Base-by-base conservation (phyloP, 2,888 invertebrate species). In the Drosophila emarginata region DNA sequence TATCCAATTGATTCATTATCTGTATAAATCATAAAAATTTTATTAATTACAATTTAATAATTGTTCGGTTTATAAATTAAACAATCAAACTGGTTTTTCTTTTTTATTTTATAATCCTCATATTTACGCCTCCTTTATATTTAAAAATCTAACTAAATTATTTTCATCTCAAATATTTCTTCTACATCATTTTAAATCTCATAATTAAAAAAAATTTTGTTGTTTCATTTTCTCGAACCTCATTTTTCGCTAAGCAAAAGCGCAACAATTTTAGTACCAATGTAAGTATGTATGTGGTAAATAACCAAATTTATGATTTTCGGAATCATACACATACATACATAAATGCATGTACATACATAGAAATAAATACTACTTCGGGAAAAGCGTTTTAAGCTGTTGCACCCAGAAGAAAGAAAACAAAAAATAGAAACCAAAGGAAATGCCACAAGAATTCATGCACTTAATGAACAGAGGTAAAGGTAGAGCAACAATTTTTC, bases 301-400 rank as follows among this genome's bases (percentile, higher is more conserved):
- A 21, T 12, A 45, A 21, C 1, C 11, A 21, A 18, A 11, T 11
- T 2, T 18, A 11, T 45, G 11, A 2, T 45, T 9, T 15, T 45
- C 4, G 18, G 18, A 11, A 28, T 4, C 28, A 23, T 23, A 23
- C 14, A 40, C 40, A 14, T 2, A 45, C 14, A 14, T 40, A 26
- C 21, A 57, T 9, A 57, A 2, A 12, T 21, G 21, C 18, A 11
- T 36, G 21, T n/a, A 57, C 12, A 36, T 54, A 37, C 14, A 56
- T n/a, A 36, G 4, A 23, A 23, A 23, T 23, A 23, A 23, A 23
- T 2, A 32, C 32, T 9, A 15, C n/a, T 18, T 45, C 40, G 37
- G 45, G 36, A 66, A 80, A 76, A 70, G 62, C 72, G 68, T 74
- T 77, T 80, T 83, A 79, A 82, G 81, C 81, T 82, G 81, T 82